Conservation (phyloP, 2,113 vertebrate genomes). For the Amazona guildingii region DNA sequence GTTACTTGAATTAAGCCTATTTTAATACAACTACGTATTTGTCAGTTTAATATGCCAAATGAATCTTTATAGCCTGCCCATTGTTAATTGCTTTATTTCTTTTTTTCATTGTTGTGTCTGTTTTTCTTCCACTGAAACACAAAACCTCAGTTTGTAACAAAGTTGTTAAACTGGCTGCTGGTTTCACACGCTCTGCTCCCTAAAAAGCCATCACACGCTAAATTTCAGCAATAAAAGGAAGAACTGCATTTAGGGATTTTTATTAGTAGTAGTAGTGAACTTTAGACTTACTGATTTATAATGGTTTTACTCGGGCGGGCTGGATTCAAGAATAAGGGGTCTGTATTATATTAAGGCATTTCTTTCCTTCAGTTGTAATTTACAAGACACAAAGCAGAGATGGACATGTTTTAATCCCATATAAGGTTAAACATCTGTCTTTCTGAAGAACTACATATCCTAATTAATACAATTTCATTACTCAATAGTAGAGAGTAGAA, state of each 20-base stretch:
- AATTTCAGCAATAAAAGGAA: not conserved
- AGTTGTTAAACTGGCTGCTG: not conserved
- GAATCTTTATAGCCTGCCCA: not conserved
- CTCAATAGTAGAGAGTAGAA: not conserved
- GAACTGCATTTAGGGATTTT: not conserved
- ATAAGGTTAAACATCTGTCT: not conserved
- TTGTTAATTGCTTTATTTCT: not conserved
- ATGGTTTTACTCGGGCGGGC: not conserved
- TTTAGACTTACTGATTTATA: not conserved
- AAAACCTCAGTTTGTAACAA: not conserved
- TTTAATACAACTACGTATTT: not conserved
- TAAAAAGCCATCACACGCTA: not conserved
- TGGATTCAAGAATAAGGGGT: not conserved
- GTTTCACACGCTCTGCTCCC: not conserved
- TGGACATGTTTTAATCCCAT: not conserved
- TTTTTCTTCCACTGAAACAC: not conserved
- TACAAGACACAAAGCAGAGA: conserved; percentile 1
- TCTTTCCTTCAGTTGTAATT: not conserved
- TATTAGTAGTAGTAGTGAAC: not conserved
- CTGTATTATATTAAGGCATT: conserved; percentile 25
- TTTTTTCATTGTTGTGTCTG: not conserved
- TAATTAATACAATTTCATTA: not conserved
- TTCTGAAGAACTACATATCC: not conserved
- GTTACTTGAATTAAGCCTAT: not conserved
- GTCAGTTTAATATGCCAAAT: not conserved